Evolutionary conservation across 92 coral and sea anemone species (phyloP).

Genomic region (Hydrozoanthus gracilis): DNA sequence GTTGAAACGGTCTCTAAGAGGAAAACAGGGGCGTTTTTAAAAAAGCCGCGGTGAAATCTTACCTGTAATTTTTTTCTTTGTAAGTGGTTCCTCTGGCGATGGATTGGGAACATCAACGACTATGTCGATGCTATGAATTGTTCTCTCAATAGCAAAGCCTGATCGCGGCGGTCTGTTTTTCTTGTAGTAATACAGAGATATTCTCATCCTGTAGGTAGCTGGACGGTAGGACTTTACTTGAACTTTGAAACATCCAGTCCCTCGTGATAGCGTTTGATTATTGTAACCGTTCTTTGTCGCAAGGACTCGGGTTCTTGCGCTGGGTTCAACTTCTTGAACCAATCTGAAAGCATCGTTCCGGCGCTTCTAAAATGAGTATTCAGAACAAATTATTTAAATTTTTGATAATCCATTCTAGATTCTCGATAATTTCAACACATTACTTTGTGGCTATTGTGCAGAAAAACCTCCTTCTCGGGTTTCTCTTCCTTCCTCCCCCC

Average conservation of each 20-base stretch:
- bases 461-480: no score
- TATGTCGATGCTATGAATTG: background rate
- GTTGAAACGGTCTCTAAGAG: no score
- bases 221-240: background rate
- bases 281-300: background rate
- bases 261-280: background rate
- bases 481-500: no score
- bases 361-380: background rate
- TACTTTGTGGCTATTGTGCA: no score
- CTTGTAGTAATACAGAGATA: constrained; percentile 11
- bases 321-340: background rate
- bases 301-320: background rate
- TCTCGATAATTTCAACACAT: no score
- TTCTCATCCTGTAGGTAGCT: background rate
- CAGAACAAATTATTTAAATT: background rate
- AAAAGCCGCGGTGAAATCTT: no score
- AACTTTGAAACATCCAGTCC: background rate
- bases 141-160: background rate
- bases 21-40: no score
- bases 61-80: constrained; percentile 17
- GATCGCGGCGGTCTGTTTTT: background rate
- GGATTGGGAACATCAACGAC: background rate
- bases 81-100: background rate
- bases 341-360: background rate
- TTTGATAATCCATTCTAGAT: no score